These are phyloP conservation scores for Stictocephala bisonia DNA, from an alignment of 2,888 invertebrate species.

Conservation along the genomic window DNA sequence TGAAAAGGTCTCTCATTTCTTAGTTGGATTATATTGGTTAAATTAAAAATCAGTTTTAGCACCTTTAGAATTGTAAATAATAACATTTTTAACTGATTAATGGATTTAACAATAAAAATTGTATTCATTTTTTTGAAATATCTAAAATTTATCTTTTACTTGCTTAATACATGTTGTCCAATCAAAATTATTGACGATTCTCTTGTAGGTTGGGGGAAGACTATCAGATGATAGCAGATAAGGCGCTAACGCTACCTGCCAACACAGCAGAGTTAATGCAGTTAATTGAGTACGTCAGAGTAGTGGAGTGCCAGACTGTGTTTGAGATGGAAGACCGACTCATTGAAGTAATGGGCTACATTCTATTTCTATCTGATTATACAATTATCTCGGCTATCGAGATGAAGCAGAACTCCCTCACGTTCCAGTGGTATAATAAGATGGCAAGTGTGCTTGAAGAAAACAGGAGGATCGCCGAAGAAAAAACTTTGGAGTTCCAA, in stretches of 20 bases:
- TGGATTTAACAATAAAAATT: too few species aligned
- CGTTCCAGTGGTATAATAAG: slow-evolving; percentile 87
- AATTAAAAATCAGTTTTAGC: too few species aligned
- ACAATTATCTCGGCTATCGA: slow-evolving; percentile 83
- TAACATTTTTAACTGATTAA: too few species aligned
- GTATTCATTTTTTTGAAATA: neutral
- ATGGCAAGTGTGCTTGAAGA: slow-evolving; percentile 87
- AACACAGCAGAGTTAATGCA: slow-evolving; percentile 90
- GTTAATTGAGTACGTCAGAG: slow-evolving; percentile 79
- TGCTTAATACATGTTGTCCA: slow-evolving; percentile 8
- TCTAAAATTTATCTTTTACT: neutral
- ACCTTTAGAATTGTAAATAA: too few species aligned
- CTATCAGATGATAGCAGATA: slow-evolving; percentile 83
- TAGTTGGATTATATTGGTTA: too few species aligned
- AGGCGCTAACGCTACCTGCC: slow-evolving; percentile 80
- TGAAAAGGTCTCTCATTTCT: too few species aligned
- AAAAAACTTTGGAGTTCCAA: slow-evolving; percentile 89
- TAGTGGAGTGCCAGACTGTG: slow-evolving; percentile 77
- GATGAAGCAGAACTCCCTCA: slow-evolving; percentile 88
- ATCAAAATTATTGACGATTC: too few species aligned
- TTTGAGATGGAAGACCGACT: slow-evolving; percentile 82
- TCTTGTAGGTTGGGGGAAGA: slow-evolving; percentile 80
- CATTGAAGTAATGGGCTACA: slow-evolving; percentile 73
- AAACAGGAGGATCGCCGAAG: slow-evolving; percentile 80
- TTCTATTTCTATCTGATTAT: slow-evolving; percentile 87